These are phyloP conservation scores for Spodoptera littoralis DNA, from an alignment of 2,888 invertebrate genomes.

Conservation along the genomic window DNA sequence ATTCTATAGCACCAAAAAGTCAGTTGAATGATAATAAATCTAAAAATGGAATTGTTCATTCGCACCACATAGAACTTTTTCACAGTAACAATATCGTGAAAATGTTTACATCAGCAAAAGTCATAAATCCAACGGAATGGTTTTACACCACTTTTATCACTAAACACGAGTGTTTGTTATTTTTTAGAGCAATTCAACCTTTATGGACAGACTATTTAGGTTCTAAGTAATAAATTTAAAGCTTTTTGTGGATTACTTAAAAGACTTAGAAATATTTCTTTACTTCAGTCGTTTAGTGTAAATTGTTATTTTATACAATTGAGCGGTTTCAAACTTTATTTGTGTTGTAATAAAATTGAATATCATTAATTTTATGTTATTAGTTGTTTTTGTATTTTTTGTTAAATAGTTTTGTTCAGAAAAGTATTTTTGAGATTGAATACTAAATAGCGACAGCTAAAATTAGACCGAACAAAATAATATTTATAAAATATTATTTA, in stretches of 20 bases:
- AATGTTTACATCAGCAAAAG: constrained; percentile 41
- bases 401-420: no score
- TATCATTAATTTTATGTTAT: no score
- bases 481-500: no score
- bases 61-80: not conserved
- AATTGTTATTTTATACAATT: constrained; percentile 22
- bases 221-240: constrained; percentile 34
- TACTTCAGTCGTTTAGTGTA: not conserved
- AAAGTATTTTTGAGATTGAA: no score
- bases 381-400: no score
- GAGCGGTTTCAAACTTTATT: not conserved
- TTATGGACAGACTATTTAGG: constrained; percentile 35
- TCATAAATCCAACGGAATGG: constrained; percentile 43
- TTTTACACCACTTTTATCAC: constrained; percentile 44
- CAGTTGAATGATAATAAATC: no score
- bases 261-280: not conserved
- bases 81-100: constrained; percentile 23
- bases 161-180: constrained; percentile 34
- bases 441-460: no score
- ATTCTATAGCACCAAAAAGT: no score
- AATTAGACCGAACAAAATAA: no score
- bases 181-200: constrained; percentile 36
- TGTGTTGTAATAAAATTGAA: not conserved
- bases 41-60: not conserved
- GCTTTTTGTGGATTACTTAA: constrained; percentile 27